Percentiles rank a stretch among this genome's conserved stretches.
phyloP scores from a whole-genome alignment of 2,113 vertebrate genomes.

The Marmota flaviventris region DNA sequence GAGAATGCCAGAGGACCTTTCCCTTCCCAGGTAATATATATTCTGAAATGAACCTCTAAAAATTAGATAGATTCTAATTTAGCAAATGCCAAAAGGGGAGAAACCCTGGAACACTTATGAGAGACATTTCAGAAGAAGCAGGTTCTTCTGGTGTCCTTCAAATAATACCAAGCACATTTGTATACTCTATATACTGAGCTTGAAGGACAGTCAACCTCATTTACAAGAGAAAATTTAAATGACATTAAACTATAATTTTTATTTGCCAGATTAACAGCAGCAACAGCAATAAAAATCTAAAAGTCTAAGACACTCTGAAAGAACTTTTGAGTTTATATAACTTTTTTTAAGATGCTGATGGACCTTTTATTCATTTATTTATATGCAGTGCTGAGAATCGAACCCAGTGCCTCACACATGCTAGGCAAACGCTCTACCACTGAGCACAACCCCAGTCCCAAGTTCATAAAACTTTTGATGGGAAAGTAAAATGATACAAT shows the following conservation, averaged over 20 bases:
- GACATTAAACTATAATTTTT: neutral
- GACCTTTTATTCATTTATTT: too few species aligned
- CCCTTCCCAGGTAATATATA: neutral
- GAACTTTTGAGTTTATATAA: neutral
- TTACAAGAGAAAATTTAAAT: neutral
- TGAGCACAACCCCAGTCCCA: too few species aligned
- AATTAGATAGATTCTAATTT: neutral
- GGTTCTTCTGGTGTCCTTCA: neutral
- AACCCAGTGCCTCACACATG: too few species aligned
- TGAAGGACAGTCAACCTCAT: neutral
- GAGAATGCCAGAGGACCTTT: neutral
- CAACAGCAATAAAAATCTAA: neutral
- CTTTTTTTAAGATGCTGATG: neutral
- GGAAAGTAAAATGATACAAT: neutral
- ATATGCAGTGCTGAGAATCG: too few species aligned
- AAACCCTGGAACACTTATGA: neutral
- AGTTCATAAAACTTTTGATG: neutral
- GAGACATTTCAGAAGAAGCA: neutral
- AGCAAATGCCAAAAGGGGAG: neutral
- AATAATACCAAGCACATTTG: neutral
- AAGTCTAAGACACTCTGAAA: neutral
- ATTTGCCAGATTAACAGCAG: neutral
- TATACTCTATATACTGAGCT: neutral
- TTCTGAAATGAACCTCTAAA: conserved; percentile 24
- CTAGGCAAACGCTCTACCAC: too few species aligned